phyloP scores from a whole-genome alignment of 2,888 invertebrate genomes.

The Metallyticus violacea region DNA sequence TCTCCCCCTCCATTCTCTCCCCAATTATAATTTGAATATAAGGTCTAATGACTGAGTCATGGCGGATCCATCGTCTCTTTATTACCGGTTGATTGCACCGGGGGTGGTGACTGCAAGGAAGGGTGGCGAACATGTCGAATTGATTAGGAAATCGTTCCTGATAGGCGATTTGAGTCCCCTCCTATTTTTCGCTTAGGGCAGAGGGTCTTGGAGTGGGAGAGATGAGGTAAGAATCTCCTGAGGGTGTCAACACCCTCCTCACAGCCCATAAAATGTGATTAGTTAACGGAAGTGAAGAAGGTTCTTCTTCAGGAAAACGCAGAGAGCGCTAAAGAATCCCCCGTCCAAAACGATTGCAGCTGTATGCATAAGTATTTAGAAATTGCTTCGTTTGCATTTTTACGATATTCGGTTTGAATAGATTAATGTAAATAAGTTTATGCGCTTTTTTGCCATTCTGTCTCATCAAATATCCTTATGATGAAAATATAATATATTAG shows the following conservation, averaged over 20 bases:
- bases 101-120: background rate
- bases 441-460: too few relatives aligned
- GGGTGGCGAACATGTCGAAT: background rate
- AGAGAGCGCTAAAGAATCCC: background rate
- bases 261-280: slow-evolving; percentile 18
- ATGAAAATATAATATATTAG: too few relatives aligned
- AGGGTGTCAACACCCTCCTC: background rate
- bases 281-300: slow-evolving; percentile 27
- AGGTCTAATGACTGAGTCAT: slow-evolving; percentile 9
- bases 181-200: background rate
- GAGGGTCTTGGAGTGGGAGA: background rate
- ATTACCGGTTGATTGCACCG: slow-evolving; percentile 4
- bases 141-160: slow-evolving; percentile 14
- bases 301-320: background rate
- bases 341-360: background rate
- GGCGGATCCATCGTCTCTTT: background rate
- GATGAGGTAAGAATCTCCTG: background rate
- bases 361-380: background rate
- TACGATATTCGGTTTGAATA: too few relatives aligned
- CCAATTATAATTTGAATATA: background rate
- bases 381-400: background rate
- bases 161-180: slow-evolving; percentile 15
- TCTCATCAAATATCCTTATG: too few relatives aligned
- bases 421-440: too few relatives aligned
- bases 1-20: background rate